Evolutionary conservation across 2,888 invertebrate genomes (phyloP).

Genomic region (Dasypolia templi): DNA sequence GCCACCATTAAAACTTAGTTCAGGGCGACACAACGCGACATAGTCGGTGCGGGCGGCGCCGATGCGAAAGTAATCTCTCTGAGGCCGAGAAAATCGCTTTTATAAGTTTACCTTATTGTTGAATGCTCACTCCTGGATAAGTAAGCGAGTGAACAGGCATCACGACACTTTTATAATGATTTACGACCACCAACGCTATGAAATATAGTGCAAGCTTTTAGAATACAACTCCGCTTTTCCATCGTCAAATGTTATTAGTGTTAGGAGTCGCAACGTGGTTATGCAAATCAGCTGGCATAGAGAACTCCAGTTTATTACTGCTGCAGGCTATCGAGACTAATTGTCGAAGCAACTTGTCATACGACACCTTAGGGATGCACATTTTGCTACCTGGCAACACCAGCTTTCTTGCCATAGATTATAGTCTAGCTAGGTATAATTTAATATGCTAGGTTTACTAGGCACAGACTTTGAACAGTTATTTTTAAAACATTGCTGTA

Average conservation of each 20-base stretch:
- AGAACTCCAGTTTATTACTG: constrained; percentile 50
- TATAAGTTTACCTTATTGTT: constrained; percentile 69
- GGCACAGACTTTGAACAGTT: background rate
- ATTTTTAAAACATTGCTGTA: background rate
- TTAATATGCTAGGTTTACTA: constrained; percentile 7
- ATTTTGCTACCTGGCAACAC: constrained; percentile 43
- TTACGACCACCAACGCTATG: constrained; percentile 35
- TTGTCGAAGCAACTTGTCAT: constrained; percentile 41
- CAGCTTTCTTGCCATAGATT: constrained; percentile 26
- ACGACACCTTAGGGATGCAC: constrained; percentile 49
- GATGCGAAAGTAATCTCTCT: constrained; percentile 69
- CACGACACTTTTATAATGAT: constrained; percentile 56
- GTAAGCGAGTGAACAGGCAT: constrained; percentile 42
- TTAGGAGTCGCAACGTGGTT: constrained; percentile 37
- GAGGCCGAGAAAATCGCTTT: constrained; percentile 68
- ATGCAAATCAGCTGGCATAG: constrained; percentile 29
- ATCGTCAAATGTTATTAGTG: constrained; percentile 34
- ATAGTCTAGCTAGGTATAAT: background rate
- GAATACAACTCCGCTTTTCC: constrained; percentile 30
- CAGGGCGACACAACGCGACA: constrained; percentile 57
- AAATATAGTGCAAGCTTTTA: constrained; percentile 37
- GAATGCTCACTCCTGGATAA: constrained; percentile 53
- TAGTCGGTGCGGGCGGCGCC: constrained; percentile 60
- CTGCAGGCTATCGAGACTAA: constrained; percentile 44
- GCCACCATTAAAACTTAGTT: constrained; percentile 81